Percentiles rank a stretch among this genome's conserved stretches.
Evolutionary conservation across 2,113 vertebrate species (phyloP).

Genomic region (Lepus timidus): DNA sequence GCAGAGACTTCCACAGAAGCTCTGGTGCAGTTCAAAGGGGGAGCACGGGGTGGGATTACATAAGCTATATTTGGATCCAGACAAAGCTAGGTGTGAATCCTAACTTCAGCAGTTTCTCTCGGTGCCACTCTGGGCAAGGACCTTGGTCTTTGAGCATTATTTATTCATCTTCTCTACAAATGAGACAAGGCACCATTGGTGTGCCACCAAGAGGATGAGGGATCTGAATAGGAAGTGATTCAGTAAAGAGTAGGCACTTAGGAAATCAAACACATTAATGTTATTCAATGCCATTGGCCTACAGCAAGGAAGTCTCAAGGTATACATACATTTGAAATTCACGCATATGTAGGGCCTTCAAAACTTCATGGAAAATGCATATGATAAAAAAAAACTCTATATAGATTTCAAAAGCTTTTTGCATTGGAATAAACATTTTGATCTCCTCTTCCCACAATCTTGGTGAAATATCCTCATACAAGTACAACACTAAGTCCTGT

Average conservation of each 20-base stretch:
- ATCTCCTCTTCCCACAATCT: no score
- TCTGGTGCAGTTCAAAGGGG: not conserved
- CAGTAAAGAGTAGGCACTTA: not conserved
- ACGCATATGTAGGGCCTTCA: no score
- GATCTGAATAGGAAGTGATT: not conserved
- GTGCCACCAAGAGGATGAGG: not conserved
- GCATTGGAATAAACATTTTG: no score
- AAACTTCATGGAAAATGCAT: no score
- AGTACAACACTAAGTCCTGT: not conserved
- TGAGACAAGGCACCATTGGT: not conserved
- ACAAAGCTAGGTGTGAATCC: not conserved
- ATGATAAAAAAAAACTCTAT: no score
- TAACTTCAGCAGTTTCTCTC: not conserved
- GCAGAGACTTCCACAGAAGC: not conserved
- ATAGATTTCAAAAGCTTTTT: no score
- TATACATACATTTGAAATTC: no score
- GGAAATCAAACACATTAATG: not conserved
- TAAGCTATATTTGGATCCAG: not conserved
- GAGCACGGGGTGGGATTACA: rapidly evolving
- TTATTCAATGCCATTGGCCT: not conserved
- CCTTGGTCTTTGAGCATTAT: not conserved
- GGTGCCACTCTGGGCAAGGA: not conserved
- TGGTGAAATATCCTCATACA: no score
- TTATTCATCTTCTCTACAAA: not conserved
- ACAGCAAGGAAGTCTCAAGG: not conserved